Conservation (phyloP, 2,797 vertebrate genomes). For the Argyrosomus regius region DNA sequence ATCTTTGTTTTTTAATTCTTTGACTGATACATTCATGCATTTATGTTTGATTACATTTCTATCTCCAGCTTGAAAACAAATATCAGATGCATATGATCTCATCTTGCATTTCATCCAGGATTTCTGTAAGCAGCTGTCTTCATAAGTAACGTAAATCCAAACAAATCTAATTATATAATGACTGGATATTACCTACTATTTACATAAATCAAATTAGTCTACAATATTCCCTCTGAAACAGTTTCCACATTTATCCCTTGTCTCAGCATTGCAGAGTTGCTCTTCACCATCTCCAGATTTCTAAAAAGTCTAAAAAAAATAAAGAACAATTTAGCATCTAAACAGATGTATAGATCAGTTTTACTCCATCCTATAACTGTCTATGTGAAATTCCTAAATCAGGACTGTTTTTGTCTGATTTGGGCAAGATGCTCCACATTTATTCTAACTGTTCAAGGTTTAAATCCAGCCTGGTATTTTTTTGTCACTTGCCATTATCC, state of each 20-base stretch:
- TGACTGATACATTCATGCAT: slow-evolving; percentile 32
- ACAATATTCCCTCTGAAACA: slow-evolving; percentile 44
- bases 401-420: not conserved
- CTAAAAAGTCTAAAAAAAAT: not conserved
- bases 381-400: not conserved
- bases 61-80: slow-evolving; percentile 56
- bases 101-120: slow-evolving; percentile 51
- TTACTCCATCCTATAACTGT: not conserved
- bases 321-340: not conserved
- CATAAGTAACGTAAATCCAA: slow-evolving; percentile 66
- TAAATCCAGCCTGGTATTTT: not conserved
- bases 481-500: not conserved
- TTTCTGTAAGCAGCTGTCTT: slow-evolving; percentile 50
- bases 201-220: slow-evolving; percentile 62
- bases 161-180: slow-evolving; percentile 65
- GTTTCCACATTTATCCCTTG: slow-evolving; percentile 65
- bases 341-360: not conserved
- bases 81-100: slow-evolving; percentile 67
- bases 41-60: slow-evolving; percentile 63
- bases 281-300: slow-evolving; percentile 35
- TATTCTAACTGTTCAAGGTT: not conserved
- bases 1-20: slow-evolving; percentile 25
- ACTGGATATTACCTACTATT: slow-evolving; percentile 65
- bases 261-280: slow-evolving; percentile 12
- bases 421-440: not conserved